A percentile compares a stretch with the other conserved stretches of the same genome.
phyloP scores from a whole-genome alignment of 2,113 vertebrate genomes.

The Eulemur rufifrons region DNA sequence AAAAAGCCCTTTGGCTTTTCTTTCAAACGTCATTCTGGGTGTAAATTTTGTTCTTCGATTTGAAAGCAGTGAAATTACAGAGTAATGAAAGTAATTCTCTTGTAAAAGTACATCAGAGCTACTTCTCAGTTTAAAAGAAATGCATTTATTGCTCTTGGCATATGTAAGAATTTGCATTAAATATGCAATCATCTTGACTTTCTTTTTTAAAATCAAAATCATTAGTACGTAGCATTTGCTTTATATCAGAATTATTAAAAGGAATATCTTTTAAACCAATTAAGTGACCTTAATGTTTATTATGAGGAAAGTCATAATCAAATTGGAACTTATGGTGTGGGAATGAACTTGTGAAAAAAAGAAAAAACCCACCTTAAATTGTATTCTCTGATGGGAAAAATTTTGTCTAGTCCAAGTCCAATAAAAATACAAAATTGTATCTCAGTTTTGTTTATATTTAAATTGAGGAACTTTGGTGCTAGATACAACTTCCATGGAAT shows the following conservation, averaged over 20 bases:
- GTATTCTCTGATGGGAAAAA: constrained; percentile 3
- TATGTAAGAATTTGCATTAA: constrained; percentile 45
- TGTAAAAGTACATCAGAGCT: constrained; percentile 16
- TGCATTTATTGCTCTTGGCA: constrained; percentile 4
- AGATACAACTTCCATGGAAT: neutral
- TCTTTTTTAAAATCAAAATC: constrained; percentile 43
- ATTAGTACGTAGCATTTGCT: constrained; percentile 15
- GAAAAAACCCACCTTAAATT: neutral
- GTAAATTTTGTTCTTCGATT: constrained; percentile 57
- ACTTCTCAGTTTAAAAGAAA: constrained; percentile 57
- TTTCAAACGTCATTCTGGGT: constrained; percentile 35
- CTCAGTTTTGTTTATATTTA: constrained; percentile 24
- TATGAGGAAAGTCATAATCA: constrained; percentile 9
- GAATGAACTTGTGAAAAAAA: constrained; percentile 19
- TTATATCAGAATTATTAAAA: constrained; percentile 32
- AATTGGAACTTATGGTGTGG: neutral
- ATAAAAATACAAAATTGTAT: neutral
- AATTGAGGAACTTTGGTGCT: neutral
- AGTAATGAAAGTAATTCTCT: constrained; percentile 44
- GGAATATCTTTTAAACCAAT: constrained; percentile 26
- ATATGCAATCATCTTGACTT: constrained; percentile 41
- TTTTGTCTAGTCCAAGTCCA: neutral
- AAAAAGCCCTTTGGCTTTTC: constrained; percentile 21
- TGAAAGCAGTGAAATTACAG: constrained; percentile 49
- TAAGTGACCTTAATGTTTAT: neutral